Percentiles rank a stretch among this genome's conserved stretches.
These are phyloP conservation scores for Phataginus tricuspis DNA, from an alignment of 2,797 vertebrate species.

Conservation along the genomic window DNA sequence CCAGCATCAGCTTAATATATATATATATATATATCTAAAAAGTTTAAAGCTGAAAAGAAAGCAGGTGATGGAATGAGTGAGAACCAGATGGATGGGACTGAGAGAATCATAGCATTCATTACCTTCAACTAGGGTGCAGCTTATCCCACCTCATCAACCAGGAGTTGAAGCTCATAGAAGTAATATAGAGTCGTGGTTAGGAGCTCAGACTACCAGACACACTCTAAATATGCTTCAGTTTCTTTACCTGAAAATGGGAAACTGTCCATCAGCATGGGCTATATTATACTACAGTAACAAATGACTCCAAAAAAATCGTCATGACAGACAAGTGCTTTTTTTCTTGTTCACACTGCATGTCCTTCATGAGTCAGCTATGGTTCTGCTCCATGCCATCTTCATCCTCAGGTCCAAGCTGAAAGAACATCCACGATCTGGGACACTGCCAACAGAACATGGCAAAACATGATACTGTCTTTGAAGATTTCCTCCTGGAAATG, in stretches of 20 bases:
- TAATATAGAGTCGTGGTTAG: background rate
- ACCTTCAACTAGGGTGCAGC: background rate
- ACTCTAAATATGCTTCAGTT: background rate
- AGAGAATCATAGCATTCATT: background rate
- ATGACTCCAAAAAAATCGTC: background rate
- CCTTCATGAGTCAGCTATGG: background rate
- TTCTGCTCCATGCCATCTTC: background rate
- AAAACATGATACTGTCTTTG: background rate
- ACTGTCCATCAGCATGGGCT: background rate
- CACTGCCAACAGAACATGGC: background rate
- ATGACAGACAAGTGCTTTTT: background rate
- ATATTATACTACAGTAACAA: background rate
- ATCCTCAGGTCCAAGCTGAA: background rate
- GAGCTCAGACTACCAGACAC: background rate
- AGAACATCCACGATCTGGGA: background rate
- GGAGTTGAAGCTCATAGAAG: background rate
- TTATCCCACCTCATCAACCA: background rate
- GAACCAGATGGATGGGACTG: background rate
- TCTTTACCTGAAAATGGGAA: background rate
- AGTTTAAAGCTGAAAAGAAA: background rate
- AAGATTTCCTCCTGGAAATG: background rate
- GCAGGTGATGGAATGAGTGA: background rate
- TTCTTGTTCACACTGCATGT: background rate
- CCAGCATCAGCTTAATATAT: background rate
- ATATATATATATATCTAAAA: no score